Evolutionary conservation across 2,113 vertebrate species (phyloP).

Genomic region (Ictalurus furcatus): DNA sequence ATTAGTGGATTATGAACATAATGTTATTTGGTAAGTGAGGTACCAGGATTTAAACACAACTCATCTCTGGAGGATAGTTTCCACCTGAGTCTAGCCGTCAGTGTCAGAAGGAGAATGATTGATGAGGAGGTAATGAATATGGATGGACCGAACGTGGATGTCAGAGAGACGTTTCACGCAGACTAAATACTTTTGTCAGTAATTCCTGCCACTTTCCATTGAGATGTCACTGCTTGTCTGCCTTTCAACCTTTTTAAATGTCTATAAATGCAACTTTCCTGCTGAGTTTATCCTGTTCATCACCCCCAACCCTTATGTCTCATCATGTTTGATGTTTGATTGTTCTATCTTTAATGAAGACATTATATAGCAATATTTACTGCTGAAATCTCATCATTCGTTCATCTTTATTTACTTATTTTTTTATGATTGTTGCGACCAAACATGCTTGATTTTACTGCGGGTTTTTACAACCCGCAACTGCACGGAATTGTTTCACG

Average conservation of each 20-base stretch:
- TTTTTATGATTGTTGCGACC: no score
- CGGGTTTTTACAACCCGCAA: no score
- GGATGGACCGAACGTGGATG: neutral
- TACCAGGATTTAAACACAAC: neutral
- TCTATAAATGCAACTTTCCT: neutral
- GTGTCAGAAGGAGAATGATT: neutral
- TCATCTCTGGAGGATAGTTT: neutral
- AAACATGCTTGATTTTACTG: no score
- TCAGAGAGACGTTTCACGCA: neutral
- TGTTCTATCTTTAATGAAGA: no score
- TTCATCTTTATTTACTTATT: no score
- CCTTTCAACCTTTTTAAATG: neutral
- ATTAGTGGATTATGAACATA: neutral
- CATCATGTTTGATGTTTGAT: neutral
- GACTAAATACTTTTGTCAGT: neutral
- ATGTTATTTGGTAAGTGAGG: neutral
- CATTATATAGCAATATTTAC: neutral
- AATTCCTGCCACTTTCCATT: neutral
- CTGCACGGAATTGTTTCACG: no score
- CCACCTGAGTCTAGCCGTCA: neutral
- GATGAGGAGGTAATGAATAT: constrained; percentile 7
- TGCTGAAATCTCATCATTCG: neutral
- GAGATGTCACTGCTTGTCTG: constrained; percentile 1
- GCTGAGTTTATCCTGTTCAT: neutral
- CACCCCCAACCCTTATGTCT: neutral